Evolutionary conservation across 2,113 vertebrate genomes (phyloP), one percentile per base, ranked within the genome.

Genomic region (Pelecanus crispus): DNA sequence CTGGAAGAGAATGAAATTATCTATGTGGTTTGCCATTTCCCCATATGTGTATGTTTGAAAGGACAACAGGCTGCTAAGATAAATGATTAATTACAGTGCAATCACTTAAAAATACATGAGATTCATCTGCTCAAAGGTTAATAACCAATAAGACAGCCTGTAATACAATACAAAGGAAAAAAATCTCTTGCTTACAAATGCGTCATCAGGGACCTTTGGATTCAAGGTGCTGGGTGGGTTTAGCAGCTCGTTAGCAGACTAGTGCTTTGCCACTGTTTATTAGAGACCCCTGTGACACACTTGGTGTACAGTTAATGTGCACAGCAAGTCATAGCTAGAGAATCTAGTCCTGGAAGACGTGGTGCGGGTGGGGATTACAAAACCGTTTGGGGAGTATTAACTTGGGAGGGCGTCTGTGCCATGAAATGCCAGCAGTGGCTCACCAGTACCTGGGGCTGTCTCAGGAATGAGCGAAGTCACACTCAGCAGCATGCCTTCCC

Each of bases 401-500:
- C 8, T 5, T 49, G 28, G 42, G 22, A 50, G 44, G 49, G 36
- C 13, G 70, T 34, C 34, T 65, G 49, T 5, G 11, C 20, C 49
- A 44, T 32, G 50, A 84, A 84, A 75, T 19, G 18, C 22, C 58
- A 38, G 17, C 38, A 59, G 47, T 62, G n/a, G 36, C 20, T 70
- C 42, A 50, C 17, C 8, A 32, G 4, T 50, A 14, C 26, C 36
- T 26, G 31, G 8, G 8, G 20, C 49, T 44, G 20, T 26, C 29
- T 47, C 49, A 61, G 44, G 72, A 83, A 63, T 10, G 13, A 44
- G 24, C 25, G 5, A 68, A 56, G 16, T 28, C 29, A 4, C 3
- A 16, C 63, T 26, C 0, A 0, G 63, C 67, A 91, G 25, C 20
- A 17, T 24, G 13, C 2, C 11, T 10, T 32, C 53, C 22, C 26